Evolutionary conservation across 2,797 vertebrate genomes (phyloP).

Genomic region (Hypotaenidia okinawae): DNA sequence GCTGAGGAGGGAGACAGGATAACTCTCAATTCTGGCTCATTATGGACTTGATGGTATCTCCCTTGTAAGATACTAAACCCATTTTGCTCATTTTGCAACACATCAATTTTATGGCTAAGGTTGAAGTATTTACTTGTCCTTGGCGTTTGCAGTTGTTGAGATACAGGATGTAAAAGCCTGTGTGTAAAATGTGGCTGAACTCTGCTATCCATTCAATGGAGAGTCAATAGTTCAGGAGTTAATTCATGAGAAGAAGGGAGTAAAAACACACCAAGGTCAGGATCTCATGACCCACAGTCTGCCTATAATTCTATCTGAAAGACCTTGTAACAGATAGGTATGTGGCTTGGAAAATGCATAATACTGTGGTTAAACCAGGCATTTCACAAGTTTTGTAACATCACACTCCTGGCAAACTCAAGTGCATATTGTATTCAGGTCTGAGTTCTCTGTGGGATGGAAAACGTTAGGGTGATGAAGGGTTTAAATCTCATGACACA

Average conservation of each 20-base stretch:
- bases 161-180: slow-evolving; percentile 16
- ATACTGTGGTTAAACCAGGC: neutral
- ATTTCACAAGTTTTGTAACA: slow-evolving; percentile 47
- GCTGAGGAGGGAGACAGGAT: neutral
- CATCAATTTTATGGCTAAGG: slow-evolving; percentile 61
- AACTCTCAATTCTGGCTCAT: slow-evolving; percentile 35
- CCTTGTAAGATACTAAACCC: slow-evolving; percentile 34
- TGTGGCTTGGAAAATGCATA: slow-evolving; percentile 42
- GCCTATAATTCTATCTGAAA: slow-evolving; percentile 48
- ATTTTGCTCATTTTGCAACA: slow-evolving; percentile 56
- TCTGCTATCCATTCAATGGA: slow-evolving; percentile 27
- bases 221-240: slow-evolving; percentile 71
- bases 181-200: slow-evolving; percentile 56
- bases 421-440: neutral
- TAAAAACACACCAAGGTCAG: slow-evolving; percentile 67
- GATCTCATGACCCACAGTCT: slow-evolving; percentile 67
- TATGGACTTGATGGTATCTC: slow-evolving; percentile 47
- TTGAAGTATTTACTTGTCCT: slow-evolving; percentile 58
- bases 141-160: slow-evolving; percentile 53
- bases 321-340: slow-evolving; percentile 65
- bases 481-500: slow-evolving; percentile 8
- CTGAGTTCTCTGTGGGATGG: slow-evolving; percentile 2
- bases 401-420: neutral
- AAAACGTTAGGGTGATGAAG: slow-evolving; percentile 9
- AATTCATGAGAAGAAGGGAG: slow-evolving; percentile 67